Base-by-base conservation (phyloP, 2,113 vertebrate genomes). In the Tragelaphus buxtoni region DNA sequence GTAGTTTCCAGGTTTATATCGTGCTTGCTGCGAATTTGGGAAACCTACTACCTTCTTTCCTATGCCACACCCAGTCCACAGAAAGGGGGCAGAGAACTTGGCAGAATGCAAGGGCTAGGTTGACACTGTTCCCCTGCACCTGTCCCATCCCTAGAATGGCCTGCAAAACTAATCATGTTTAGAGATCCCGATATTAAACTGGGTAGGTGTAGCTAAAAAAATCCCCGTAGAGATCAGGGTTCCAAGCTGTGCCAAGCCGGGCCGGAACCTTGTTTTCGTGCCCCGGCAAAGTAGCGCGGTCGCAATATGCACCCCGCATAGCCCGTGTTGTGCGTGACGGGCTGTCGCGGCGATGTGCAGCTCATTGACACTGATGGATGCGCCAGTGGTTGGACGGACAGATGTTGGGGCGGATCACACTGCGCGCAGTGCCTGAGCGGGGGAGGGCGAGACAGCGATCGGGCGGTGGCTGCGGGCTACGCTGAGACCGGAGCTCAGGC, bases 381-480 rank as follows among this genome's bases (percentile, higher is more conserved):
- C 99, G 98, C 99, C 99, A 99, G 98, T 99, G 99, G 99, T 99
- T 98, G 99, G 99, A 99, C 99, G 98, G 99, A 99, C 99, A 99
- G 99, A 99, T 99, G 99, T 99, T 99, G 98, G 99, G 99, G 99
- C 99, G 99, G 99, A 99, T 99, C 99, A 99, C 99, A 99, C 99
- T 97, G 99, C 98, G 98, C 97, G 98, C 98, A 97, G 98, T 96
- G 98, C 98, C 98, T 97, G 98, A 98, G 98, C 98, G 88, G 98
- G 98, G 99, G 97, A 90, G 96, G 86, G 94, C 60, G 61, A 95
- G 88, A 90, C 92, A 56, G 53, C 30, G 55, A 65, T n/a, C 61
- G 1, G 39, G 94, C 65, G 20, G 81, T 9, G 55, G 77, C 47
- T n/a, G 88, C 32, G 9, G 85, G 53, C 24, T 11, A 90, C 24